phyloP scores from a whole-genome alignment of 2,888 invertebrate genomes.

The Chymomyza procnemis region DNA sequence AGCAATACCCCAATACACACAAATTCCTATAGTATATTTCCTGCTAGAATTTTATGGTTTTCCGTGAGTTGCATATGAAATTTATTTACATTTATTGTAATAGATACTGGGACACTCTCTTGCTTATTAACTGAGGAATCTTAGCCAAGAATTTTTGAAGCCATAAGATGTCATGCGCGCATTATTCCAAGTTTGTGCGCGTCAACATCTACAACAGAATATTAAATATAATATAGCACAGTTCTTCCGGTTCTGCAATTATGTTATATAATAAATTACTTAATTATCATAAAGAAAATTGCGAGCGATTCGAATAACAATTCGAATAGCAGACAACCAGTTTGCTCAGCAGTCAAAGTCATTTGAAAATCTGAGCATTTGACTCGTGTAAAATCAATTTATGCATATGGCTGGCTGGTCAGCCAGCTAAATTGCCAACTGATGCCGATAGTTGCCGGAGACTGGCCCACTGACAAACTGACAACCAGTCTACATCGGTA shows the following conservation, averaged over 20 bases:
- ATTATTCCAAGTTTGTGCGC: too few species aligned
- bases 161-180: too few species aligned
- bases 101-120: too few species aligned
- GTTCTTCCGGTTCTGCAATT: constrained; percentile 8
- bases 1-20: constrained; percentile 4
- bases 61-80: constrained; percentile 52
- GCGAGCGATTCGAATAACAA: constrained; percentile 48
- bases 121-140: too few species aligned
- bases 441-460: not conserved
- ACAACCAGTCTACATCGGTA: constrained; percentile 34
- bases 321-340: constrained; percentile 33
- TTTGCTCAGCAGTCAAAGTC: constrained; percentile 48
- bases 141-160: too few species aligned
- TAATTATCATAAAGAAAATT: constrained; percentile 56
- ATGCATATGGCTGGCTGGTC: too few species aligned
- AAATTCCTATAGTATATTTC: constrained; percentile 19
- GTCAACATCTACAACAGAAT: not conserved
- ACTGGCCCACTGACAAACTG: constrained; percentile 21
- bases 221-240: not conserved
- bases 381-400: constrained; percentile 26
- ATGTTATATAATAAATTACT: constrained; percentile 43
- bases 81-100: not conserved
- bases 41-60: constrained; percentile 27
- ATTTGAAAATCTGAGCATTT: constrained; percentile 53
- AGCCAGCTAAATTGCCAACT: not conserved